Evolutionary conservation across 2,888 invertebrate species (phyloP).

Genomic region (Hemicrepidius hirtus): DNA sequence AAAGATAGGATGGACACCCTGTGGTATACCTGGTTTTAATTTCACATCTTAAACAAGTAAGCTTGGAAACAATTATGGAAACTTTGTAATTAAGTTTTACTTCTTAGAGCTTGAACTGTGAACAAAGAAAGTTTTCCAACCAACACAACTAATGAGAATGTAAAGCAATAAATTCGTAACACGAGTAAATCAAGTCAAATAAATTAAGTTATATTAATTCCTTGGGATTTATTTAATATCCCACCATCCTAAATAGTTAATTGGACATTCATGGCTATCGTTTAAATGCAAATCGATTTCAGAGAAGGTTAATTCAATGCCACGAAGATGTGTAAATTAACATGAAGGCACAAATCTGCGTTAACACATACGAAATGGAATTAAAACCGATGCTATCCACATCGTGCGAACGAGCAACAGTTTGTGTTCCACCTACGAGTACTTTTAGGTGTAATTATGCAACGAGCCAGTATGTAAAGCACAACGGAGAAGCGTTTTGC

Average conservation of each 20-base stretch:
- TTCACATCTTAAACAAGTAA: neutral
- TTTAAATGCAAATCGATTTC: slow-evolving; percentile 25
- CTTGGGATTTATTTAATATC: slow-evolving; percentile 6
- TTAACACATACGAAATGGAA: neutral
- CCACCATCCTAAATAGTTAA: slow-evolving; percentile 1
- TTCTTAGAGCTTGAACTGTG: too few relatives aligned
- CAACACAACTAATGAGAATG: neutral
- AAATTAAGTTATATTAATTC: slow-evolving; percentile 14
- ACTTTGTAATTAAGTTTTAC: neutral
- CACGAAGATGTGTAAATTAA: slow-evolving; percentile 8
- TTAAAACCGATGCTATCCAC: slow-evolving; percentile 15
- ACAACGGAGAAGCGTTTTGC: slow-evolving; percentile 34
- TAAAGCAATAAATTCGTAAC: slow-evolving; percentile 2
- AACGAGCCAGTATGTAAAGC: slow-evolving; percentile 26
- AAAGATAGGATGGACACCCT: too few relatives aligned
- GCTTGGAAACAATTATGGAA: neutral
- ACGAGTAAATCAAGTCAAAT: neutral
- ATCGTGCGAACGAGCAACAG: slow-evolving; percentile 6
- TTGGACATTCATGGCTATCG: slow-evolving; percentile 12
- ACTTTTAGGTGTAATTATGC: slow-evolving; percentile 22
- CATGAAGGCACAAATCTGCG: slow-evolving; percentile 9
- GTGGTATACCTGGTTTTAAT: too few relatives aligned
- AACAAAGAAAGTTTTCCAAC: too few relatives aligned
- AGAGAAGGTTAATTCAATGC: neutral
- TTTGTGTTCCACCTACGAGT: slow-evolving; percentile 17